Percentiles rank a stretch among this genome's conserved stretches.
phyloP scores from a whole-genome alignment of 2,797 vertebrate genomes.

The Trachurus trachurus region DNA sequence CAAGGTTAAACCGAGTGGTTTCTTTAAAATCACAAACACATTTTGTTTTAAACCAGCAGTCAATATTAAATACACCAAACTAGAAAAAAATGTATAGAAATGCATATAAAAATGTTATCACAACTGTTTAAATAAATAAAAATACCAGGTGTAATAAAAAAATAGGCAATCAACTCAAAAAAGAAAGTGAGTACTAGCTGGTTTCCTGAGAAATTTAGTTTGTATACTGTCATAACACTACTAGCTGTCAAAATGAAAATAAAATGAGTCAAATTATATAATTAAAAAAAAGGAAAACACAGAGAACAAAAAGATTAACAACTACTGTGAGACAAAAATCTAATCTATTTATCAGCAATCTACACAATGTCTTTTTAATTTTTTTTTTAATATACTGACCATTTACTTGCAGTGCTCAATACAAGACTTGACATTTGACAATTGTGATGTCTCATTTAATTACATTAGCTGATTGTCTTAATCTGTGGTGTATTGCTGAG shows the following conservation, averaged over 20 bases:
- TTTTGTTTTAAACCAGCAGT: conserved; percentile 64
- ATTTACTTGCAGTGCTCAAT: conserved; percentile 26
- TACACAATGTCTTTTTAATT: neutral
- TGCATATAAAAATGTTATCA: conserved; percentile 73
- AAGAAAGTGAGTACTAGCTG: conserved; percentile 66
- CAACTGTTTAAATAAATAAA: conserved; percentile 71
- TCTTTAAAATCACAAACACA: conserved; percentile 56
- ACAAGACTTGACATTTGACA: conserved; percentile 13
- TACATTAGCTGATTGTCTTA: conserved; percentile 67
- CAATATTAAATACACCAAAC: conserved; percentile 67
- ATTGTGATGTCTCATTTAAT: conserved; percentile 10
- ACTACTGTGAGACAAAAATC: conserved; percentile 17
- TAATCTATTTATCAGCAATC: conserved; percentile 14
- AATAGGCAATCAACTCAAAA: conserved; percentile 63
- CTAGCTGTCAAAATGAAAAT: conserved; percentile 60
- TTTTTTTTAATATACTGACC: conserved; percentile 20
- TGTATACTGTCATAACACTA: conserved; percentile 54
- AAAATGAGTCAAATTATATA: conserved; percentile 17
- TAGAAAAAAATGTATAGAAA: conserved; percentile 68
- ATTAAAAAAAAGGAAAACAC: conserved; percentile 7
- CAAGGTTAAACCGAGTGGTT: conserved; percentile 56
- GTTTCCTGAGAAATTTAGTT: conserved; percentile 83
- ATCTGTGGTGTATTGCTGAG: conserved; percentile 57
- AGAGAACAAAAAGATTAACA: conserved; percentile 23
- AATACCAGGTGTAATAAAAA: conserved; percentile 59